Conservation (phyloP, 2,113 vertebrate genomes). For the Chaetodon auriga region DNA sequence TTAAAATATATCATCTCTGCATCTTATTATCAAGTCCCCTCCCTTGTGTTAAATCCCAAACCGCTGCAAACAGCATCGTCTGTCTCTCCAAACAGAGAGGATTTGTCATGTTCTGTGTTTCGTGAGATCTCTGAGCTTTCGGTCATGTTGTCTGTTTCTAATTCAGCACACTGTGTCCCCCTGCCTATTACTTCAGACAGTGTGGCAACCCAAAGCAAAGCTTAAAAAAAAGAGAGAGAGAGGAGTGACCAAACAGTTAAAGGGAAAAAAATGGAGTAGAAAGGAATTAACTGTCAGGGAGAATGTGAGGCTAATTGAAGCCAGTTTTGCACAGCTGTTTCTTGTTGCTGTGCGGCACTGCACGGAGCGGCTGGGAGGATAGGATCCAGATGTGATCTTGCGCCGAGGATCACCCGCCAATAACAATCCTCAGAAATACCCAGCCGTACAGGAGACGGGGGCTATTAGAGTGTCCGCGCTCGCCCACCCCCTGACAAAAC, state of each 20-base stretch:
- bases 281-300: conserved; percentile 83
- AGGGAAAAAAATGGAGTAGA: conserved; percentile 68
- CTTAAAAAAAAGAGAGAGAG: conserved; percentile 20
- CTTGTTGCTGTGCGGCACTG: conserved; percentile 81
- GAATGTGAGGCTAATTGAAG: conserved; percentile 87
- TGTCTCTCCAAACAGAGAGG: conserved; percentile 47
- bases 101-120: conserved; percentile 69
- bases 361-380: conserved; percentile 76
- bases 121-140: conserved; percentile 64
- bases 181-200: conserved; percentile 68
- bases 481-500: conserved; percentile 57
- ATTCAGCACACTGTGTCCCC: conserved; percentile 62
- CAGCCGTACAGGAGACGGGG: conserved; percentile 76
- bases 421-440: conserved; percentile 79
- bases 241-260: conserved; percentile 73
- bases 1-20: conserved; percentile 52
- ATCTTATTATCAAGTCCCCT: conserved; percentile 41
- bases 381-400: conserved; percentile 85
- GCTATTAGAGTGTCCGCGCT: conserved; percentile 69
- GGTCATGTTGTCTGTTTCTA: conserved; percentile 68
- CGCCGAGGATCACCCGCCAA: conserved; percentile 73
- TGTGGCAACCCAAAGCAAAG: conserved; percentile 72
- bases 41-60: conserved; percentile 48
- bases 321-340: conserved; percentile 87
- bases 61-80: conserved; percentile 39